These are phyloP conservation scores for Anoplophora glabripennis DNA, from an alignment of 1,140 invertebrate species.

Conservation along the genomic window DNA sequence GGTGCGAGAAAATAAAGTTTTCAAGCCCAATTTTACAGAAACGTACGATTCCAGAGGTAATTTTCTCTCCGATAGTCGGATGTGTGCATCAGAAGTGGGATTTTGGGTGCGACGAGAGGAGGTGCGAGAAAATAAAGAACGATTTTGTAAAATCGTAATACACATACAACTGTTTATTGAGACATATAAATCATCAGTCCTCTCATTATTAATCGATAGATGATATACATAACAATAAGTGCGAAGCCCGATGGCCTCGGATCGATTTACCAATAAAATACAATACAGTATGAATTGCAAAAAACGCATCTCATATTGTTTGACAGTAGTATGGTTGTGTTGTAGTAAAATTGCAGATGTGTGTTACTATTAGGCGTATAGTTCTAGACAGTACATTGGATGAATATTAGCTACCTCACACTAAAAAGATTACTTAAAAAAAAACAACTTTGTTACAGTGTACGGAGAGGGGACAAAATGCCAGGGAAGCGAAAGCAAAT, in stretches of 20 bases:
- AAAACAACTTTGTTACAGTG: slow-evolving; percentile 35
- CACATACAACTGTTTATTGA: slow-evolving; percentile 70
- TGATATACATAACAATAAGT: slow-evolving; percentile 34
- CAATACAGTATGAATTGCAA: slow-evolving; percentile 13
- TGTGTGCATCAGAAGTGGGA: not conserved
- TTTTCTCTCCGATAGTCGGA: too few relatives aligned
- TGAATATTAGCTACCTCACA: slow-evolving; percentile 58
- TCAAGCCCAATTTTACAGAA: too few relatives aligned
- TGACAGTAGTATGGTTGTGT: slow-evolving; percentile 34
- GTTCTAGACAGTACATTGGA: slow-evolving; percentile 50
- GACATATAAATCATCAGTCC: slow-evolving; percentile 57
- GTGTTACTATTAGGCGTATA: slow-evolving; percentile 48
- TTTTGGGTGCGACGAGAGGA: not conserved
- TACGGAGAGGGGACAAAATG: slow-evolving; percentile 31
- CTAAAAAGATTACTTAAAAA: slow-evolving; percentile 48
- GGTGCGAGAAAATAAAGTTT: slow-evolving; percentile 35
- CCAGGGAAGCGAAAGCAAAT: slow-evolving; percentile 35
- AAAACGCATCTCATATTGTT: slow-evolving; percentile 11
- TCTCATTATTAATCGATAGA: slow-evolving; percentile 54
- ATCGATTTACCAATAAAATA: slow-evolving; percentile 28
- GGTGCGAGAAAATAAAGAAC: slow-evolving; percentile 33
- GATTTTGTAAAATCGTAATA: slow-evolving; percentile 57
- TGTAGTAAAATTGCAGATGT: slow-evolving; percentile 39
- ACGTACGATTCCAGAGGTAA: too few relatives aligned
- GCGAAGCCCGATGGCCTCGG: slow-evolving; percentile 24